Conservation (phyloP, 2,888 invertebrate species). For the Drosophila mercatorum region DNA sequence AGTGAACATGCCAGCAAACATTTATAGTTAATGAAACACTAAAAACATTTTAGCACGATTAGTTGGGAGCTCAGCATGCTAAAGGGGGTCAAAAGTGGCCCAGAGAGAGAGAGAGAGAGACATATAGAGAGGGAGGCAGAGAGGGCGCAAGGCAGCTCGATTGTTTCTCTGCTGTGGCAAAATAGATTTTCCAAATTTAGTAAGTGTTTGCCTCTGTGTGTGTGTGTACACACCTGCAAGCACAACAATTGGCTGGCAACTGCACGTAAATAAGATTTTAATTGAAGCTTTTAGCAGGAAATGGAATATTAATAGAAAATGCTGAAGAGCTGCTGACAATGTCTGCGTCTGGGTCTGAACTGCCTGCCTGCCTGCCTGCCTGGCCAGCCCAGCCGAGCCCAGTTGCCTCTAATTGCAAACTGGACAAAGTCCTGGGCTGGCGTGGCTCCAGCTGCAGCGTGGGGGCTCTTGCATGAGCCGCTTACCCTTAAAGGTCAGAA, state of each 20-base stretch:
- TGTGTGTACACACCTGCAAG: not conserved
- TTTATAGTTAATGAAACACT: conserved; percentile 54
- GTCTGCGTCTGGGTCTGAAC: too few relatives aligned
- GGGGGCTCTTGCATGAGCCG: conserved; percentile 11
- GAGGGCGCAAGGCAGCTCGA: not conserved
- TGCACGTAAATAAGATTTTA: conserved; percentile 68
- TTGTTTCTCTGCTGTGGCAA: conserved; percentile 21
- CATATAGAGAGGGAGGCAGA: not conserved
- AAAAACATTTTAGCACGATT: conserved; percentile 67
- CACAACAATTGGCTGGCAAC: conserved; percentile 27
- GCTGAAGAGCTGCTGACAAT: conserved; percentile 23
- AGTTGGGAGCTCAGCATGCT: conserved; percentile 24
- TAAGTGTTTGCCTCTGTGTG: conserved; percentile 27
- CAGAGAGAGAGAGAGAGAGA: not conserved
- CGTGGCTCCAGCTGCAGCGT: conserved; percentile 5
- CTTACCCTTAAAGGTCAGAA: conserved; percentile 31
- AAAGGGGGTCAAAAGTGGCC: conserved; percentile 1
- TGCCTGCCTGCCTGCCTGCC: not conserved
- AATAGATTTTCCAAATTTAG: conserved; percentile 57
- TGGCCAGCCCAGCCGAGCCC: not conserved
- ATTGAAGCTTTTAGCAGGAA: conserved; percentile 75
- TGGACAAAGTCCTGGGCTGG: conserved; percentile 7
- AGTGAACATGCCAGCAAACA: not conserved
- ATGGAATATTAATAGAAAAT: conserved; percentile 71
- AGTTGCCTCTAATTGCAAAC: conserved; percentile 4